These are phyloP conservation scores for Volucella zonaria DNA, from an alignment of 2,888 invertebrate genomes.

Conservation along the genomic window DNA sequence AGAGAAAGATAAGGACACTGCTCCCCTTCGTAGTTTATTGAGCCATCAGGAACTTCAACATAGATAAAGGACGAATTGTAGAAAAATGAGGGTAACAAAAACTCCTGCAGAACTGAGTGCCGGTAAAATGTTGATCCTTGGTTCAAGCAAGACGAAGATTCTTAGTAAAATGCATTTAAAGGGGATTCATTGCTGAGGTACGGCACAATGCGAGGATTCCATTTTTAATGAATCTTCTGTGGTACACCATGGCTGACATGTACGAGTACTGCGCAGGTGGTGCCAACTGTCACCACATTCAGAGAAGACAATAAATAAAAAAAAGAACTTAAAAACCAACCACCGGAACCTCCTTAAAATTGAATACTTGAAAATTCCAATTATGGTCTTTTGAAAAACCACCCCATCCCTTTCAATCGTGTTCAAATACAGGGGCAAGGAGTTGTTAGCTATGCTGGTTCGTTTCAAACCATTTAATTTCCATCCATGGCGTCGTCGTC, in stretches of 20 bases:
- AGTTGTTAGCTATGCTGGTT: constrained; percentile 9
- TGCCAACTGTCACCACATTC: constrained; percentile 12
- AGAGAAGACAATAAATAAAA: constrained; percentile 10
- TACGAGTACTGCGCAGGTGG: background rate
- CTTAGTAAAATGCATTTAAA: constrained; percentile 4
- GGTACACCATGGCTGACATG: background rate
- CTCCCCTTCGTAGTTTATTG: constrained; percentile 13
- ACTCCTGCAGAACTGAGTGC: too few species aligned
- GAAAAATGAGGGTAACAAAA: too few species aligned
- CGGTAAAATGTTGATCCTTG: constrained; percentile 10
- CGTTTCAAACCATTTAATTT: constrained; percentile 49
- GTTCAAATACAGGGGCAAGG: constrained; percentile 1
- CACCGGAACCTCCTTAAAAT: background rate
- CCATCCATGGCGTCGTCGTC: background rate
- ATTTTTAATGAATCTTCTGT: constrained; percentile 43
- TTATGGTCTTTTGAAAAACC: constrained; percentile 37
- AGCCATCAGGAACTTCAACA: constrained; percentile 6
- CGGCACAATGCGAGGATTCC: constrained; percentile 16
- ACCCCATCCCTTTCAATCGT: background rate
- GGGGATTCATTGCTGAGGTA: constrained; percentile 22
- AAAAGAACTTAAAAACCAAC: background rate
- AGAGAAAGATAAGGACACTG: too few species aligned
- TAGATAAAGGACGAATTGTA: background rate
- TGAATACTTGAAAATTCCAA: constrained; percentile 48
- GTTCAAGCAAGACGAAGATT: background rate